These are phyloP conservation scores for Pseudochaenichthys georgianus DNA, from an alignment of 2,797 vertebrate genomes.

Conservation along the genomic window DNA sequence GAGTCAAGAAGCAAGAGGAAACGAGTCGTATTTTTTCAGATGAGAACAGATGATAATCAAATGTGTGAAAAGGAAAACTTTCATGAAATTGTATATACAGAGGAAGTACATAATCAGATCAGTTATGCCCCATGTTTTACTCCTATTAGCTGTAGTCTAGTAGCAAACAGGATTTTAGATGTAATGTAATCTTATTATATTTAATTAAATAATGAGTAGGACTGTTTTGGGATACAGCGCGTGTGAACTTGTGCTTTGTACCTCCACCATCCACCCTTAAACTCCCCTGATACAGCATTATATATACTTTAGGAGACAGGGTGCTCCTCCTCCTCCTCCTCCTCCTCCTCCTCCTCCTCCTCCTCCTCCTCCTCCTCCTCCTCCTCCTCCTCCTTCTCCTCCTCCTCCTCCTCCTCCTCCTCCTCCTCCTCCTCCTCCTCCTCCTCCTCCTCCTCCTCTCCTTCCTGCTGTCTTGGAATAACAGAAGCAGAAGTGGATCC, in stretches of 20 bases:
- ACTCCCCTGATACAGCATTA: neutral
- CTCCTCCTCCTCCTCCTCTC: conserved; percentile 48
- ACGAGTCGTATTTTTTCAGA: conserved; percentile 25
- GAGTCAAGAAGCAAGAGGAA: conserved; percentile 38
- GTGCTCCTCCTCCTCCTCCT: neutral
- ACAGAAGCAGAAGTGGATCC: conserved; percentile 56
- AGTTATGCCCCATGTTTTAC: conserved; percentile 13
- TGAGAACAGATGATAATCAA: conserved; percentile 47
- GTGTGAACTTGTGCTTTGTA: neutral
- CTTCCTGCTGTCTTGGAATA: conserved; percentile 60
- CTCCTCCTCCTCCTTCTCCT: too few relatives aligned
- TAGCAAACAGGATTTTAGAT: neutral
- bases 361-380: too few relatives aligned
- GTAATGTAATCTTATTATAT: conserved; percentile 12
- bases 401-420: too few relatives aligned
- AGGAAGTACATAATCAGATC: conserved; percentile 38
- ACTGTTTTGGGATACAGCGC: neutral
- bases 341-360: neutral
- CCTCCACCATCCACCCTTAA: neutral
- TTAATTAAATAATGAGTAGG: conserved; percentile 11
- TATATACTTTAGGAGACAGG: neutral
- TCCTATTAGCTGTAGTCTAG: neutral
- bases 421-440: conserved; percentile 42
- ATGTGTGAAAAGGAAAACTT: conserved; percentile 14
- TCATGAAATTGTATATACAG: conserved; percentile 1